phyloP scores from a whole-genome alignment of 2,797 vertebrate genomes.

The Falco berigora region DNA sequence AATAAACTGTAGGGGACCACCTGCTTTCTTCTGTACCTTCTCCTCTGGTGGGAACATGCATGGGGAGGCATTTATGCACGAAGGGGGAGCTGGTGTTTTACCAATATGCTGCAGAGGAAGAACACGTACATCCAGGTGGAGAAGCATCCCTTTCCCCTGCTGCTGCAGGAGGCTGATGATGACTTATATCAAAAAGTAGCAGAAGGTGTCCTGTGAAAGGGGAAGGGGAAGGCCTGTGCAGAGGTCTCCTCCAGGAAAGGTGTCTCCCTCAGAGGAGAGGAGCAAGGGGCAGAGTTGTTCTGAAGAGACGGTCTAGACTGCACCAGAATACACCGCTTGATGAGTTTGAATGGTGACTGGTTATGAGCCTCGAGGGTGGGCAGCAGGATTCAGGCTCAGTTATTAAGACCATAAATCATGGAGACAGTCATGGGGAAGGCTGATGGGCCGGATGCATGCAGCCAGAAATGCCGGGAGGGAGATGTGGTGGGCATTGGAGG shows the following conservation, averaged over 20 bases:
- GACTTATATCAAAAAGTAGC: not conserved
- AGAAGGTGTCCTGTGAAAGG: not conserved
- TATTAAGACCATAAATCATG: conserved; percentile 70
- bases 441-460: conserved; percentile 6
- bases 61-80: not conserved
- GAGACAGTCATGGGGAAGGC: conserved; percentile 55
- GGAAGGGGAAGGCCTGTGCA: not conserved
- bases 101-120: not conserved
- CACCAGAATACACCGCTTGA: not conserved
- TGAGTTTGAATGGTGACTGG: not conserved
- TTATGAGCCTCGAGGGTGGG: conserved; percentile 23
- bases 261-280: not conserved
- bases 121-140: not conserved
- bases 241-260: not conserved
- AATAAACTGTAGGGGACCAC: not conserved
- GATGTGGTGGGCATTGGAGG: not conserved
- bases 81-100: not conserved
- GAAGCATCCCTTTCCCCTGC: not conserved
- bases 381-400: conserved; percentile 50
- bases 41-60: not conserved
- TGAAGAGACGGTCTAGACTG: not conserved
- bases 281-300: not conserved
- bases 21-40: not conserved
- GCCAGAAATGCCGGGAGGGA: not conserved
- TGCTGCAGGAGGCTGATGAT: not conserved